These are phyloP conservation scores for Lethocerus indicus DNA, from an alignment of 1,140 invertebrate species.

Conservation along the genomic window DNA sequence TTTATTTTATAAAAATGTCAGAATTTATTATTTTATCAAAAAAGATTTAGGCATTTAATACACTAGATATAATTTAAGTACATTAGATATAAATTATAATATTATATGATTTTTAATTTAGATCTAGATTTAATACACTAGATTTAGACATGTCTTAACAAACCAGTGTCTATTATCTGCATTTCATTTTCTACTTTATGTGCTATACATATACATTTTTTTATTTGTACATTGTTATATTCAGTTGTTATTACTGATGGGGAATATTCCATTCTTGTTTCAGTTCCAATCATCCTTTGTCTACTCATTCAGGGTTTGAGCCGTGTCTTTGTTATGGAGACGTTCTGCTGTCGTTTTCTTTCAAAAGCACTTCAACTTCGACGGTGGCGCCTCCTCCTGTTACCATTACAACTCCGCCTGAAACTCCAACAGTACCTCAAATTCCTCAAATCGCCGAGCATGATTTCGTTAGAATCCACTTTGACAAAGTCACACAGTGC, in stretches of 20 bases:
- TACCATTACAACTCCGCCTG: conserved; percentile 18
- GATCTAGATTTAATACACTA: too few species aligned
- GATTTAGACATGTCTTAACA: too few species aligned
- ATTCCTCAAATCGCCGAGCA: conserved; percentile 25
- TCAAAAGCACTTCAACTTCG: conserved; percentile 29
- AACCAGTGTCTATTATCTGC: too few species aligned
- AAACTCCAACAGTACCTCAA: conserved; percentile 1
- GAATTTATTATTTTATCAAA: too few species aligned
- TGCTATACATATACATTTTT: too few species aligned
- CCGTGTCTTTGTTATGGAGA: conserved; percentile 79
- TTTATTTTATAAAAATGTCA: too few species aligned
- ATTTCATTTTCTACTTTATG: too few species aligned
- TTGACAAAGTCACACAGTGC: conserved; percentile 70
- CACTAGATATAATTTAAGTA: too few species aligned
- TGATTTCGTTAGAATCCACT: conserved; percentile 72
- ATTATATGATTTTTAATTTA: too few species aligned
- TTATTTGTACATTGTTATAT: too few species aligned
- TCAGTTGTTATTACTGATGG: background rate
- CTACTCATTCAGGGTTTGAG: conserved; percentile 71
- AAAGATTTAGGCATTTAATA: too few species aligned
- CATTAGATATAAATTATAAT: too few species aligned
- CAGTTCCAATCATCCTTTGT: conserved; percentile 42
- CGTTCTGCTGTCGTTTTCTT: conserved; percentile 65
- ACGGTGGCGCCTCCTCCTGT: conserved; percentile 12
- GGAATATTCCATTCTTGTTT: conserved; percentile 14